These are phyloP conservation scores for Temnopleurus reevesii DNA, from an alignment of 53 echinoderm and acorn worm species.

Conservation along the genomic window DNA sequence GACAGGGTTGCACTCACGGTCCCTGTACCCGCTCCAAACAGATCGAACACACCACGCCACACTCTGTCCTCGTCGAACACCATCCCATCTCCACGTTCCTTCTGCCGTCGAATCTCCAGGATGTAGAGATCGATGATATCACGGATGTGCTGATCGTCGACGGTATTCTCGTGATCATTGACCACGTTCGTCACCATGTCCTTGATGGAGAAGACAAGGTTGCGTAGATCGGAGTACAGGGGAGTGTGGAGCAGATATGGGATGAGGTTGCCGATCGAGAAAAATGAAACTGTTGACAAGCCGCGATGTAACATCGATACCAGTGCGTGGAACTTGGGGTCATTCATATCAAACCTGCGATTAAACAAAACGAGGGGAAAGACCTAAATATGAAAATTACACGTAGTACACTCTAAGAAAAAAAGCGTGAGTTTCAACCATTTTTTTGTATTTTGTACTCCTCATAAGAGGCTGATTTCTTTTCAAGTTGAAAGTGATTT, in stretches of 20 bases:
- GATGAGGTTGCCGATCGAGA: slow-evolving; percentile 57
- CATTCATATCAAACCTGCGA: not conserved
- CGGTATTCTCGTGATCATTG: slow-evolving; percentile 65
- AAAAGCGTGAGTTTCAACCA: no score
- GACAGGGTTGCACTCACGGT: slow-evolving; percentile 70
- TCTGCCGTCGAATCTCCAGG: slow-evolving; percentile 65
- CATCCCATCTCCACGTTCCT: slow-evolving; percentile 55
- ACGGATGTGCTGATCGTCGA: slow-evolving; percentile 66
- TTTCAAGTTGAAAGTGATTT: no score
- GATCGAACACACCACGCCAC: slow-evolving; percentile 67
- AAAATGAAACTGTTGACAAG: slow-evolving; percentile 48
- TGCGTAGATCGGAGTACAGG: slow-evolving; percentile 53
- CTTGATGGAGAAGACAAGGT: slow-evolving; percentile 12
- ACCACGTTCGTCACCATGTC: slow-evolving; percentile 40
- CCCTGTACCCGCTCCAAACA: slow-evolving; percentile 74
- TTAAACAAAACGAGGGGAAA: no score
- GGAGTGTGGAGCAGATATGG: slow-evolving; percentile 68
- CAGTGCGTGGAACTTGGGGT: slow-evolving; percentile 26
- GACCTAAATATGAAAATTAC: no score
- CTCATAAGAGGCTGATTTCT: no score
- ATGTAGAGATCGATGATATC: slow-evolving; percentile 83
- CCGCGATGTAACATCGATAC: not conserved
- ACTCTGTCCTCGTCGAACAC: slow-evolving; percentile 62
- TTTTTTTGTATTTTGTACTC: no score
- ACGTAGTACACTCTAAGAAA: no score